Conservation (phyloP, 1,140 invertebrate species). For the Tribolium madens region DNA sequence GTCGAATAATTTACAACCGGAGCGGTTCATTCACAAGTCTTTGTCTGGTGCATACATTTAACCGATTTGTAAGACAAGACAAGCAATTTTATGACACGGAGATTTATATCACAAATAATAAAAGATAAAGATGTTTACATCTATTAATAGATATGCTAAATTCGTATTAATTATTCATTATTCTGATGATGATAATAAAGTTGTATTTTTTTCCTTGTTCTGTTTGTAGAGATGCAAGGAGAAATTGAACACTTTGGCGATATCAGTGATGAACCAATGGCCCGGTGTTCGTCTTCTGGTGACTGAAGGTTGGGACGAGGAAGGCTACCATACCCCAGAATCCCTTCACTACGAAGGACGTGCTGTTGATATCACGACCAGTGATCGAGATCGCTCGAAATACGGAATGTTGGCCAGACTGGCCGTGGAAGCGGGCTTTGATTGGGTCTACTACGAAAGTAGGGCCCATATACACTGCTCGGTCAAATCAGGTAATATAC, state of each 20-base stretch:
- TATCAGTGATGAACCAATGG: slow-evolving; percentile 98
- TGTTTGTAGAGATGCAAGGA: slow-evolving; percentile 89
- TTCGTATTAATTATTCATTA: slow-evolving; percentile 42
- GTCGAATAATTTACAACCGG: slow-evolving; percentile 22
- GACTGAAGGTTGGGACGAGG: slow-evolving; percentile 95
- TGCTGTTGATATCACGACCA: slow-evolving; percentile 95
- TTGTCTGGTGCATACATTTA: slow-evolving; percentile 33
- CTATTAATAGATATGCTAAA: slow-evolving; percentile 39
- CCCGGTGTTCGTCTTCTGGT: slow-evolving; percentile 92
- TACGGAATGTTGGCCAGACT: slow-evolving; percentile 95
- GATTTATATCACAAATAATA: slow-evolving; percentile 15
- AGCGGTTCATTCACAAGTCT: slow-evolving; percentile 38
- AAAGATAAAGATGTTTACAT: slow-evolving; percentile 35
- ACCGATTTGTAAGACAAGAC: slow-evolving; percentile 33
- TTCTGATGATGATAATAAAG: slow-evolving; percentile 1
- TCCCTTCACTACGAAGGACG: slow-evolving; percentile 96
- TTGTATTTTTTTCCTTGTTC: slow-evolving; percentile 12
- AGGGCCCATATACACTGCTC: slow-evolving; percentile 96
- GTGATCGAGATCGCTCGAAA: slow-evolving; percentile 91
- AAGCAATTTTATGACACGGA: slow-evolving; percentile 33
- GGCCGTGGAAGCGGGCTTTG: slow-evolving; percentile 97
- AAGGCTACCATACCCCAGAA: slow-evolving; percentile 80
- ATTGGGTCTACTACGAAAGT: slow-evolving; percentile 98
- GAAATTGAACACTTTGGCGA: slow-evolving; percentile 93
- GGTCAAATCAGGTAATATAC: slow-evolving; percentile 96